Conservation (phyloP, 2,888 invertebrate species). For the Oxyscelio sp. region DNA sequence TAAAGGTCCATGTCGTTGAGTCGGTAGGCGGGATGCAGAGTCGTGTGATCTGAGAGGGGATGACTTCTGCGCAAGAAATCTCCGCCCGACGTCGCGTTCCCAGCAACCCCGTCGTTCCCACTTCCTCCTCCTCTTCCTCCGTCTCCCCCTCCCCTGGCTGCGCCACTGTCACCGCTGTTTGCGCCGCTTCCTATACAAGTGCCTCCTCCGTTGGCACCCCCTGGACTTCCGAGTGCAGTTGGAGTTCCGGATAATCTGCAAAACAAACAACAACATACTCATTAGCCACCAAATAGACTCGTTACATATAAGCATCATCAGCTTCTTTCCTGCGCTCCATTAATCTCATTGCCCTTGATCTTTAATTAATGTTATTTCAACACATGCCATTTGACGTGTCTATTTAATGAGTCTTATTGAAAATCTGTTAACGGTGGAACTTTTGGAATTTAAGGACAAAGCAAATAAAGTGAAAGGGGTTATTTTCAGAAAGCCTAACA, state of each 20-base stretch:
- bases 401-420: not conserved
- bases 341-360: slow-evolving; percentile 13
- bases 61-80: slow-evolving; percentile 90
- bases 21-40: slow-evolving; percentile 92
- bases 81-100: slow-evolving; percentile 91
- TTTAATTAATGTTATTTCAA: slow-evolving; percentile 21
- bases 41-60: slow-evolving; percentile 91
- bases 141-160: slow-evolving; percentile 78
- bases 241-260: slow-evolving; percentile 86
- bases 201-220: slow-evolving; percentile 78
- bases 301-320: slow-evolving; percentile 8
- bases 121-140: slow-evolving; percentile 85
- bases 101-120: slow-evolving; percentile 89
- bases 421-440: too few species aligned
- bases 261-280: slow-evolving; percentile 41
- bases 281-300: slow-evolving; percentile 36
- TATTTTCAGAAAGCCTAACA: too few species aligned
- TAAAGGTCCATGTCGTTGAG: slow-evolving; percentile 94
- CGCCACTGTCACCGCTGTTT: slow-evolving; percentile 87
- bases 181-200: slow-evolving; percentile 86
- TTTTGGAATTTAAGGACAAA: too few species aligned
- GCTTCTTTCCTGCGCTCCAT: slow-evolving; percentile 1
- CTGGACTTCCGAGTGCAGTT: slow-evolving; percentile 83
- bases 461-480: too few species aligned
- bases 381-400: not conserved